phyloP scores from a whole-genome alignment of 2,888 invertebrate species.

The Allygus modestus region DNA sequence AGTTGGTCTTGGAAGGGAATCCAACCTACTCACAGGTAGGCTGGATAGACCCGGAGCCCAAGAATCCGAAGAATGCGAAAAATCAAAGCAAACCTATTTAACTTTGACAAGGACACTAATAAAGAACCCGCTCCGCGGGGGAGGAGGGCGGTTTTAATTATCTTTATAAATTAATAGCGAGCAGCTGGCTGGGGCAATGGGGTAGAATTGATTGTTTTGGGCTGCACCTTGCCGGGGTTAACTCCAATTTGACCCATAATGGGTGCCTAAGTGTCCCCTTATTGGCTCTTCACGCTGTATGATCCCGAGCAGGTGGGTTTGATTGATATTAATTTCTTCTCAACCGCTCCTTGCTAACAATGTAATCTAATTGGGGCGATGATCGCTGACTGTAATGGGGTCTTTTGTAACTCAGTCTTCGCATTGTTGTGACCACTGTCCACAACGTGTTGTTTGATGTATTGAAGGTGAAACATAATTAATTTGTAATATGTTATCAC shows the following conservation, averaged over 20 bases:
- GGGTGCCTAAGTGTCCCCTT: slow-evolving; percentile 54
- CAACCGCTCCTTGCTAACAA: slow-evolving; percentile 20
- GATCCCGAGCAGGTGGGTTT: slow-evolving; percentile 44
- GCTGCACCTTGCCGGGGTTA: slow-evolving; percentile 47
- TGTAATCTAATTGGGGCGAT: slow-evolving; percentile 18
- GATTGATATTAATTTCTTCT: slow-evolving; percentile 59
- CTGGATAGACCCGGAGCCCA: neutral
- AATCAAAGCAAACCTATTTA: slow-evolving; percentile 46
- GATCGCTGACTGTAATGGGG: neutral
- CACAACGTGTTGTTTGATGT: too few relatives aligned
- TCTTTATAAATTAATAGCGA: slow-evolving; percentile 53
- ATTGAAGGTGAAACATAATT: too few relatives aligned
- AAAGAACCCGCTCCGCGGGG: slow-evolving; percentile 52
- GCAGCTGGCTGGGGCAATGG: slow-evolving; percentile 51
- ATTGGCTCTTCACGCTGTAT: slow-evolving; percentile 47
- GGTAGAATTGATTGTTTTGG: slow-evolving; percentile 58
- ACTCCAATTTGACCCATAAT: slow-evolving; percentile 57
- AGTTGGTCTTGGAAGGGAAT: neutral
- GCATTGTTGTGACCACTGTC: too few relatives aligned
- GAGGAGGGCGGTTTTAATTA: slow-evolving; percentile 53
- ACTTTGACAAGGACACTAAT: slow-evolving; percentile 26
- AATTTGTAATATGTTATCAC: too few relatives aligned
- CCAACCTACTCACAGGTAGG: slow-evolving; percentile 18
- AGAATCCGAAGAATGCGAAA: slow-evolving; percentile 47
- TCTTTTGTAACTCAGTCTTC: neutral